A percentile compares a stretch with the other conserved stretches of the same genome.
These are phyloP conservation scores for Limanda limanda DNA, from an alignment of 2,113 vertebrate genomes.

Conservation along the genomic window DNA sequence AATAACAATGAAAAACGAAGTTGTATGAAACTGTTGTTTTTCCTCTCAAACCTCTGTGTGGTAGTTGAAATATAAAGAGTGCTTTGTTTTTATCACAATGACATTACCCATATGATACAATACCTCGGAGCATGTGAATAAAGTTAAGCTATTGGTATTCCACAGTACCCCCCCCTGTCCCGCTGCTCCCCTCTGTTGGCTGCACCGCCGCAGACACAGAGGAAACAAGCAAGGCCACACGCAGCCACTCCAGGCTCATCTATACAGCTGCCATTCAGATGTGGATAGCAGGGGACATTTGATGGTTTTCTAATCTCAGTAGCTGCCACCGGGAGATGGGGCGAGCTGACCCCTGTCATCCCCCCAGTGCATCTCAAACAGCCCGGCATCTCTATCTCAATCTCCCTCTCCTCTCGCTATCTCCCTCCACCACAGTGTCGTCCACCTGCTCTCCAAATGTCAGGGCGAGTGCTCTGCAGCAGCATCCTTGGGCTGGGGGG, in stretches of 20 bases:
- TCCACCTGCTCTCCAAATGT: conserved; percentile 76
- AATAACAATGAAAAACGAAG: not conserved
- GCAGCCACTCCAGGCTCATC: conserved; percentile 68
- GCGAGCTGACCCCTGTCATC: conserved; percentile 77
- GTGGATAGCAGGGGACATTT: conserved; percentile 73
- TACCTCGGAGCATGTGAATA: conserved; percentile 41
- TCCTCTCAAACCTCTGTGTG: not conserved
- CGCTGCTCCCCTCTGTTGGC: not conserved
- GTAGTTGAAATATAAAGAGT: not conserved
- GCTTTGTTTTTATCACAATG: conserved; percentile 4
- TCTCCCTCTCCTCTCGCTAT: conserved; percentile 50
- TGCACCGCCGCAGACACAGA: conserved; percentile 53
- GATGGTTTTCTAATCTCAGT: conserved; percentile 81
- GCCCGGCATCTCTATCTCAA: conserved; percentile 75
- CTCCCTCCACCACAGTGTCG: conserved; percentile 58
- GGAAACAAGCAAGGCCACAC: conserved; percentile 69
- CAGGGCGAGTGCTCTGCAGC: conserved; percentile 60
- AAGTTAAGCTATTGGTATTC: conserved; percentile 59
- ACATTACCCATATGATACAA: conserved; percentile 20
- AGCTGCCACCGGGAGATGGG: conserved; percentile 78
- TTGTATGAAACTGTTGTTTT: not conserved
- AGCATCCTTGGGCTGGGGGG: conserved; percentile 31
- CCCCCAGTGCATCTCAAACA: conserved; percentile 76
- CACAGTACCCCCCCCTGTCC: conserved; percentile 1
- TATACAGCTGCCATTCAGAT: conserved; percentile 78